phyloP scores from a whole-genome alignment of 2,113 vertebrate species.

The Cairina moschata region DNA sequence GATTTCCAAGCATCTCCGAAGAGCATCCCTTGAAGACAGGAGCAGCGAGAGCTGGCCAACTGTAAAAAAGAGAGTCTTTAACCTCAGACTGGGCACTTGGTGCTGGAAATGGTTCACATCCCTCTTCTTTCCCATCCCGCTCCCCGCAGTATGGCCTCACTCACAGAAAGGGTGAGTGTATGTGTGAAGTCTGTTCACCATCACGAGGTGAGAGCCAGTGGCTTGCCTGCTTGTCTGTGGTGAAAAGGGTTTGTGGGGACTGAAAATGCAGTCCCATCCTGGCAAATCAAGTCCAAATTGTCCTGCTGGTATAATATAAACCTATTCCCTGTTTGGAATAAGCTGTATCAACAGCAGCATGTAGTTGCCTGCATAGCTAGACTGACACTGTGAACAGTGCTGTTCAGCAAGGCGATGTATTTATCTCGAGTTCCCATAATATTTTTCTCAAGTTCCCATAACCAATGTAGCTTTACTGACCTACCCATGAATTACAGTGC shows the following conservation, averaged over 20 bases:
- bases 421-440: neutral
- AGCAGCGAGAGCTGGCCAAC: neutral
- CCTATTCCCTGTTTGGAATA: neutral
- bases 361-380: neutral
- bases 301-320: neutral
- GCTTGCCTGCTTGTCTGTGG: neutral
- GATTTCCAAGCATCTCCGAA: neutral
- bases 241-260: neutral
- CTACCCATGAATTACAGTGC: neutral
- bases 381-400: neutral
- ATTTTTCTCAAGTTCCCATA: neutral
- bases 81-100: neutral
- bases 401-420: neutral
- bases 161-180: neutral
- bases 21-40: neutral
- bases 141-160: rapidly evolving
- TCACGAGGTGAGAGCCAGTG: neutral
- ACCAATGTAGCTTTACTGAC: neutral
- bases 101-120: neutral
- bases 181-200: neutral
- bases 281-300: neutral
- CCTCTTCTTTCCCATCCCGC: neutral
- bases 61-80: neutral
- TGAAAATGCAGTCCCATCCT: neutral
- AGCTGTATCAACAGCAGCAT: neutral